phyloP scores from a whole-genome alignment of 1,140 invertebrate genomes.

The Melitaea cinxia region DNA sequence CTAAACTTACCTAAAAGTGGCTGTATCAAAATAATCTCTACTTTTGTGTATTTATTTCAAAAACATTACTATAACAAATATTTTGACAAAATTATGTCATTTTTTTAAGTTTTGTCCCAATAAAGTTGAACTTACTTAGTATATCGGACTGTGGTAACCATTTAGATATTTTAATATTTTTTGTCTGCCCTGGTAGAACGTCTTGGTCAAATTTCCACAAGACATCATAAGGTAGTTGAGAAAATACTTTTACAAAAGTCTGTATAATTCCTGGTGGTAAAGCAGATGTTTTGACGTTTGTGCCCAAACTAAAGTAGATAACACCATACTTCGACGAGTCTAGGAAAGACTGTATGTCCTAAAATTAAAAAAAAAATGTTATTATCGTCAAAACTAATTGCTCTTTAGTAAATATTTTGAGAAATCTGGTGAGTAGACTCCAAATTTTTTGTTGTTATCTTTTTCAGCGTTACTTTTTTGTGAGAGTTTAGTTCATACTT shows the following conservation, averaged over 20 bases:
- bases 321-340: conserved; percentile 42
- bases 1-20: too few species aligned
- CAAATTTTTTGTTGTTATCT: too few species aligned
- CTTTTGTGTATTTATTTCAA: too few species aligned
- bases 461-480: too few species aligned
- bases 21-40: too few species aligned
- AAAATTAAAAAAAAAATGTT: too few species aligned
- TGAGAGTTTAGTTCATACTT: too few species aligned
- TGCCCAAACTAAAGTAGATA: conserved; percentile 50
- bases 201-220: conserved; percentile 77
- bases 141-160: conserved; percentile 81
- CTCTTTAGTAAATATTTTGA: too few species aligned
- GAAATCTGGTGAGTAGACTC: too few species aligned
- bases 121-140: conserved; percentile 58
- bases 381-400: too few species aligned
- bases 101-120: neutral
- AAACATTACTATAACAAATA: too few species aligned
- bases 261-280: conserved; percentile 58
- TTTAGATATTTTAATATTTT: conserved; percentile 77
- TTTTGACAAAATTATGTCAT: too few species aligned
- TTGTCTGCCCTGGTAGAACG: conserved; percentile 51
- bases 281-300: conserved; percentile 65
- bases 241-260: conserved; percentile 61
- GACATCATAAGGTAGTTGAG: conserved; percentile 63
- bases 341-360: conserved; percentile 34